phyloP scores from a whole-genome alignment of 1,140 invertebrate species.

The Chelonus insularis region DNA sequence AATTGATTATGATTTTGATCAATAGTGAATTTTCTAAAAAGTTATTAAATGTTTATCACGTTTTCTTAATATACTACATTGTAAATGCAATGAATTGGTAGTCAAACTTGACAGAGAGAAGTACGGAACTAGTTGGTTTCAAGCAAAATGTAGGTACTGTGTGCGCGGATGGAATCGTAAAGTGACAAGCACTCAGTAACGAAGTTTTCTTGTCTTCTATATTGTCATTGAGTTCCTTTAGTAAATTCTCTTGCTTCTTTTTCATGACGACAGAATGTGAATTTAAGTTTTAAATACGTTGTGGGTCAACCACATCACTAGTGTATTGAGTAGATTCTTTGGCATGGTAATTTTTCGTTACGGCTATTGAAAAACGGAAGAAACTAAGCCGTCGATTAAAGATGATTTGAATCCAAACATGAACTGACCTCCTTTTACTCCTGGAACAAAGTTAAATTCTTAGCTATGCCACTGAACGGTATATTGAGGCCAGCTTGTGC shows the following conservation, averaged over 20 bases:
- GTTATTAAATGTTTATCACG: slow-evolving; percentile 3
- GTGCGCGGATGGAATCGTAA: neutral
- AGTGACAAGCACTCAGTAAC: slow-evolving; percentile 1
- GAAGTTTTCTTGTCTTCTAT: neutral
- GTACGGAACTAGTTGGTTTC: neutral
- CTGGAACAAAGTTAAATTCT: slow-evolving; percentile 5
- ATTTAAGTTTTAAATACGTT: too few species aligned
- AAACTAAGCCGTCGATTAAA: neutral
- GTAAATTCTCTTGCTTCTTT: neutral
- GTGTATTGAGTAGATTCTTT: neutral
- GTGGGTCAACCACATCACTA: too few species aligned
- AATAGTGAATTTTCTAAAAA: too few species aligned
- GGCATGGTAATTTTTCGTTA: too few species aligned
- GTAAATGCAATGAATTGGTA: neutral
- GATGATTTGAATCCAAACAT: neutral
- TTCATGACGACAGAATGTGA: neutral
- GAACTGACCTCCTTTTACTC: neutral
- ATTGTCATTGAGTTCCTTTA: neutral
- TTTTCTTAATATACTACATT: neutral
- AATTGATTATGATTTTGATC: too few species aligned
- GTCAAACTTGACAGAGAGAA: neutral
- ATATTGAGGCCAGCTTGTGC: slow-evolving; percentile 7
- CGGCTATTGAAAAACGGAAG: neutral
- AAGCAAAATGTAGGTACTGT: neutral
- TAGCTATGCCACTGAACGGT: neutral